Conservation (phyloP, 2,888 invertebrate species). For the Cepaea hortensis region DNA sequence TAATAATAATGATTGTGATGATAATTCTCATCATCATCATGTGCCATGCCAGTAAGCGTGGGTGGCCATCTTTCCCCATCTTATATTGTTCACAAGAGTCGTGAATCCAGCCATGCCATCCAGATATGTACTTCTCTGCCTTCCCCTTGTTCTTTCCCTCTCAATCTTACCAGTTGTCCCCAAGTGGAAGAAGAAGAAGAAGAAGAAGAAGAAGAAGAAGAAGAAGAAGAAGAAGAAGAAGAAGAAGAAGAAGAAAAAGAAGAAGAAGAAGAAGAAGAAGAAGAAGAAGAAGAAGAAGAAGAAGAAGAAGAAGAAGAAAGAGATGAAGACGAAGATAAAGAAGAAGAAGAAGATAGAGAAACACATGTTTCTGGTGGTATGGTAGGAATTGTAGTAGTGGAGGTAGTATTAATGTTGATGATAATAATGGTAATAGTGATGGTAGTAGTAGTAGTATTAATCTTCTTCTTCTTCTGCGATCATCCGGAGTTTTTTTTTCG, state of each 20-base stretch:
- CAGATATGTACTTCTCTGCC: background rate
- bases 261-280: background rate
- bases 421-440: no score
- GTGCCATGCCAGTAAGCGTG: background rate
- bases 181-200: background rate
- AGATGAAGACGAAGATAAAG: background rate
- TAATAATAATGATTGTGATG: background rate
- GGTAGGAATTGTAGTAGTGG: no score
- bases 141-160: background rate
- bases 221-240: background rate
- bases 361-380: no score
- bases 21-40: background rate
- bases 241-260: background rate
- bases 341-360: conserved; percentile 24
- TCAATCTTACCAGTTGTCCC: background rate
- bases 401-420: no score
- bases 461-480: no score
- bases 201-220: background rate
- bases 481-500: no score
- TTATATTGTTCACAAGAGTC: background rate
- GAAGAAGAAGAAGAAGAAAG: background rate
- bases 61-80: background rate
- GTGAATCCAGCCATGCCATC: no score
- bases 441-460: no score
- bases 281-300: background rate